Evolutionary conservation across 2,113 vertebrate species (phyloP).

Genomic region (Empidonax traillii): DNA sequence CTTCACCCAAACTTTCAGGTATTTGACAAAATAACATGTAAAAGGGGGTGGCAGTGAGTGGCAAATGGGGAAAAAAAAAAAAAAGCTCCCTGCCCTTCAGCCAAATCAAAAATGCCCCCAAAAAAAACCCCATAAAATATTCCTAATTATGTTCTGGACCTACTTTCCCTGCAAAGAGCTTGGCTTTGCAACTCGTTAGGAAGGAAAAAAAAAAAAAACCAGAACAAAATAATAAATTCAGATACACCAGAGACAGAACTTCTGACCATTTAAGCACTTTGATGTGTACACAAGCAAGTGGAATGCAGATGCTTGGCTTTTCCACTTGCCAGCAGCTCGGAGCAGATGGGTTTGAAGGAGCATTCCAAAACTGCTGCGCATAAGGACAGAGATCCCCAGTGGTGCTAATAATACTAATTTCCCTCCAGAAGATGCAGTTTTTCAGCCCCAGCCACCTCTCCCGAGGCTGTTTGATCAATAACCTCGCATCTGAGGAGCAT

Average conservation of each 20-base stretch:
- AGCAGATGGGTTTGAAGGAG: constrained; percentile 44
- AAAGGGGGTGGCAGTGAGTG: background rate
- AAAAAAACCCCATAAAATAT: background rate
- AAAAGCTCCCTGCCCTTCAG: background rate
- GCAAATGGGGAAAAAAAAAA: background rate
- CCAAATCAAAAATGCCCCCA: background rate
- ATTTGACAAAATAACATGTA: background rate
- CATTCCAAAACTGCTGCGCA: constrained; percentile 27
- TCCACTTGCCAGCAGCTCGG: background rate
- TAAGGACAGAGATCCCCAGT: constrained; percentile 32
- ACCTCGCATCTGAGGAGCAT: background rate
- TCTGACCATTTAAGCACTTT: background rate
- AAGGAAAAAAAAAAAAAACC: constrained; percentile 8
- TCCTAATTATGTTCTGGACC: background rate
- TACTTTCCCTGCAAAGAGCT: background rate
- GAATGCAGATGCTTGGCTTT: constrained; percentile 48
- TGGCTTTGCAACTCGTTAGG: background rate
- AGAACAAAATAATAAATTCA: constrained; percentile 13
- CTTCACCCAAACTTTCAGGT: background rate
- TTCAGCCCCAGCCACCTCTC: background rate
- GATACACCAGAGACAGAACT: background rate
- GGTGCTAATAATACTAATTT: constrained; percentile 16
- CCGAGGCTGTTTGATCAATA: constrained; percentile 9
- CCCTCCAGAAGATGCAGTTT: background rate
- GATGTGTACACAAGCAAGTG: constrained; percentile 44